Evolutionary conservation across 2,888 invertebrate genomes (phyloP), one percentile per base, ranked within the genome.

Genomic region (Diploptera punctata): DNA sequence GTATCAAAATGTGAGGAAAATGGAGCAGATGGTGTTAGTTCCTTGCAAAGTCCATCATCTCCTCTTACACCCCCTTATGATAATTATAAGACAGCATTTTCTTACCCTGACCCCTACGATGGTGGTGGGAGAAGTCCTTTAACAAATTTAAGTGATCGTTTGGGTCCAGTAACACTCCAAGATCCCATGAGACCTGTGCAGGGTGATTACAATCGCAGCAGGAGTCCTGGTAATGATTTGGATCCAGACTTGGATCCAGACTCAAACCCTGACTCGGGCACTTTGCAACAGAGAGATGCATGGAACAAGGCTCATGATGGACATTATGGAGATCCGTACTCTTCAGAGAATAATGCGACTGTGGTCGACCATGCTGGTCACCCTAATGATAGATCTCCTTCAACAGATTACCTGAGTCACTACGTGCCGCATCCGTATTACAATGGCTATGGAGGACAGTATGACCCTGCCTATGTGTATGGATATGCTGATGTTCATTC

Each of bases 161-260:
- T 77, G 38, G 74, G 71, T 49, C 70, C 75, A n/a, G 74, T 74
- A 5, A 72, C 74, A n/a, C 61, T 76, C 33, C 74, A 72, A 49
- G 77, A 77, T 49, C 62, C 75, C 7, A 62, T 62, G n/a, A 19
- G 68, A 29, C 33, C 67, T 19, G 49, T 70, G 16, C 62, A 52
- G 21, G 72, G 68, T 7, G 76, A 76, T 18, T 77, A 77, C 68
- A 72, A 74, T 31, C 77, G 78, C 38, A 77, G 77, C 62, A 74
- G 75, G 26, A 78, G 77, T 65, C 77, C 77, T 7, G 78, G 77
- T 13, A 76, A 78, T 57, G 78, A 78, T 49, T 65, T 78, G 57
- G 78, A 78, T 49, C 71, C 61, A 21, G 75, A 75, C 24, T 19
- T 65, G 38, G 62, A 65, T 65, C 65, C 65, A 13, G 47, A 47